Evolutionary conservation across 35 echinoderm and acorn worm genomes (phyloP).

Genomic region (Anneissia japonica): DNA sequence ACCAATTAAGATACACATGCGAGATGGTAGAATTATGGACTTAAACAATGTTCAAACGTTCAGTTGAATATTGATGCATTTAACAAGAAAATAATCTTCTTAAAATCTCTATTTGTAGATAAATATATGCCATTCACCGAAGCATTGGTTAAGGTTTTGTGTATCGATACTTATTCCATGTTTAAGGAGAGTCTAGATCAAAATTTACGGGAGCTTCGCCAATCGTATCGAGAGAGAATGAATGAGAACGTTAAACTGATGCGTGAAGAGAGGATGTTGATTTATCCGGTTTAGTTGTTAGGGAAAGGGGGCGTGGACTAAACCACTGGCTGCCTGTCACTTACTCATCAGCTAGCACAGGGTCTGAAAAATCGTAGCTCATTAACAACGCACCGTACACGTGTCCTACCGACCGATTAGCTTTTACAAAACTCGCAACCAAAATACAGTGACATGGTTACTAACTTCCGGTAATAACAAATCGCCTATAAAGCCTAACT

Average conservation of each 20-base stretch:
- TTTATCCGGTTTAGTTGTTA: background rate
- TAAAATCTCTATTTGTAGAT: too few relatives aligned
- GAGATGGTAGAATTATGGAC: too few relatives aligned
- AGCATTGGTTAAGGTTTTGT: too few relatives aligned
- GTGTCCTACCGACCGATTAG: background rate
- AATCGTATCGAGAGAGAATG: background rate
- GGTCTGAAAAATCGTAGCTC: background rate
- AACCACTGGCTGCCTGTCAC: background rate
- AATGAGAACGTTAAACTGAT: background rate
- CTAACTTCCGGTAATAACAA: constrained; percentile 1
- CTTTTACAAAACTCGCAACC: background rate
- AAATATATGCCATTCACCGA: too few relatives aligned
- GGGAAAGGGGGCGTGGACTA: background rate
- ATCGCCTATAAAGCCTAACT: background rate
- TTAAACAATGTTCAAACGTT: too few relatives aligned
- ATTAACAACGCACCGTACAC: background rate
- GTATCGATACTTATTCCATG: too few relatives aligned
- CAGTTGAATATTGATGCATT: too few relatives aligned
- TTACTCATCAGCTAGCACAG: background rate
- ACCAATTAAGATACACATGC: too few relatives aligned
- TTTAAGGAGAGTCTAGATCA: too few relatives aligned
- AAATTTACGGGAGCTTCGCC: too few relatives aligned
- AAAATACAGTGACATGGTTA: background rate
- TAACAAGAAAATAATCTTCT: too few relatives aligned
- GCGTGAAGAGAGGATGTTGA: background rate